Percentiles rank a stretch among this genome's conserved stretches.
These are phyloP conservation scores for Leptopilina clavipes DNA, from an alignment of 1,140 invertebrate species.

Conservation along the genomic window DNA sequence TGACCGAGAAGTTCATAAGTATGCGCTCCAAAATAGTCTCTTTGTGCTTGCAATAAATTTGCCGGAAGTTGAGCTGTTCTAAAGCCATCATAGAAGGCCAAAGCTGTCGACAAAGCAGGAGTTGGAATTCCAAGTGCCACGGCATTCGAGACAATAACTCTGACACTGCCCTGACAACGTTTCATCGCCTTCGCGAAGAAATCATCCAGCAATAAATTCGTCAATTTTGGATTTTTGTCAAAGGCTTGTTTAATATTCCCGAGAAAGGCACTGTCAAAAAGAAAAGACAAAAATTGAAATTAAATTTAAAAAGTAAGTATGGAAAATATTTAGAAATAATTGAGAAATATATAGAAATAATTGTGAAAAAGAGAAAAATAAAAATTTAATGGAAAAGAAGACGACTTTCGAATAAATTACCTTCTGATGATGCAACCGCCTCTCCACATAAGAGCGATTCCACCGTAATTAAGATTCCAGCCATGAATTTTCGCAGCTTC, in stretches of 20 bases:
- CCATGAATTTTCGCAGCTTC: constrained; percentile 93
- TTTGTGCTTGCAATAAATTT: constrained; percentile 95
- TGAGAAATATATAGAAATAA: no score
- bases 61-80: constrained; percentile 88
- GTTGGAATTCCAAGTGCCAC: constrained; percentile 90
- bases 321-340: no score
- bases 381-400: no score
- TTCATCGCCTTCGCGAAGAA: constrained; percentile 94
- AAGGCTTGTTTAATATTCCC: constrained; percentile 98
- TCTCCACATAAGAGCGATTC: constrained; percentile 99
- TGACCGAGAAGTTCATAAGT: constrained; percentile 93
- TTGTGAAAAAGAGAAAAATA: no score
- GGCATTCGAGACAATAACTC: constrained; percentile 80
- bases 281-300: constrained; percentile 38
- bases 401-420: constrained; percentile 71
- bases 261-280: constrained; percentile 86
- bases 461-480: constrained; percentile 98
- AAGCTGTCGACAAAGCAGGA: constrained; percentile 92
- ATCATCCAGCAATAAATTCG: constrained; percentile 94
- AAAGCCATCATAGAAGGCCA: constrained; percentile 98
- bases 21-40: constrained; percentile 99
- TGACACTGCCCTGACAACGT: constrained; percentile 84
- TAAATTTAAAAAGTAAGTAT: no score
- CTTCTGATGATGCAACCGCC: constrained; percentile 99
- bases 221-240: constrained; percentile 91